Conservation (phyloP, 2,797 vertebrate genomes). For the Anguilla anguilla region DNA sequence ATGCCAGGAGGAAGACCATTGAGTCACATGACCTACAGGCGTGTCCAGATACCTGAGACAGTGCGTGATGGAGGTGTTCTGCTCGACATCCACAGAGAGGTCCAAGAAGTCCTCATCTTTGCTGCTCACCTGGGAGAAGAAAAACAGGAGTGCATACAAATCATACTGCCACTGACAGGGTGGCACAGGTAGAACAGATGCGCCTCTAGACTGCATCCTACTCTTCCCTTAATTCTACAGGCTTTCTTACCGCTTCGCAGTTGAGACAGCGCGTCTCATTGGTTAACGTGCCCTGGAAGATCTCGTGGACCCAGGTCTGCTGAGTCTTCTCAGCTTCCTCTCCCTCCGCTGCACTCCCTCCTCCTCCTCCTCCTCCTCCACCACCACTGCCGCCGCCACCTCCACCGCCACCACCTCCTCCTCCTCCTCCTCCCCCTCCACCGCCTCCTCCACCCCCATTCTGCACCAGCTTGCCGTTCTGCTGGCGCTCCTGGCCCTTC, state of each 20-base stretch:
- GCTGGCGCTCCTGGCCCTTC: slow-evolving; percentile 86
- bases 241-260: slow-evolving; percentile 84
- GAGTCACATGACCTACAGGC: background rate
- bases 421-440: slow-evolving; percentile 70
- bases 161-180: background rate
- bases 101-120: slow-evolving; percentile 94
- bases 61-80: slow-evolving; percentile 92
- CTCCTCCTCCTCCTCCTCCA: slow-evolving; percentile 75
- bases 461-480: slow-evolving; percentile 86
- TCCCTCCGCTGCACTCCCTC: slow-evolving; percentile 59
- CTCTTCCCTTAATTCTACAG: slow-evolving; percentile 32
- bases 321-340: slow-evolving; percentile 81
- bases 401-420: slow-evolving; percentile 73
- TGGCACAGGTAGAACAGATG: background rate
- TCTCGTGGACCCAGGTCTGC: slow-evolving; percentile 91
- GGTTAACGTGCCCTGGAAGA: slow-evolving; percentile 93
- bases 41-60: slow-evolving; percentile 80
- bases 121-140: slow-evolving; percentile 81
- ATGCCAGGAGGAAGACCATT: background rate
- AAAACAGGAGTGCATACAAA: background rate
- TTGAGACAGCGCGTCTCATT: slow-evolving; percentile 94
- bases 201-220: background rate
- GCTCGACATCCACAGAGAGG: slow-evolving; percentile 90
- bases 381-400: slow-evolving; percentile 55
- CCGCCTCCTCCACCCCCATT: slow-evolving; percentile 63